phyloP scores from a whole-genome alignment of 2,113 vertebrate genomes.

The Protomyctophum bolini region DNA sequence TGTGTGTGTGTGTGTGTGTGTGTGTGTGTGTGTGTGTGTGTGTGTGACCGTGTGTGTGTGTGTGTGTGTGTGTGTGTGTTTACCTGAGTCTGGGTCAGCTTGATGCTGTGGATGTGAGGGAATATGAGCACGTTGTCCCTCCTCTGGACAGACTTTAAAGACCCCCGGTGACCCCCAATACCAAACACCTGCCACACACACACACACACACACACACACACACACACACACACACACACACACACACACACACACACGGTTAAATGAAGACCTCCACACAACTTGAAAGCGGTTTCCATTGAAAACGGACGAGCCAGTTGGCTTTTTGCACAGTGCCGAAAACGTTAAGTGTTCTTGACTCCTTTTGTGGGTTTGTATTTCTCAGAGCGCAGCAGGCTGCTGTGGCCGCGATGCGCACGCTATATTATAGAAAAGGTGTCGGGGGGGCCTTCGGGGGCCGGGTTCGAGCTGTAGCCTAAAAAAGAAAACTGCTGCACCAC shows the following conservation, averaged over 20 bases:
- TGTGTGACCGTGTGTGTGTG: neutral
- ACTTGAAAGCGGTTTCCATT: neutral
- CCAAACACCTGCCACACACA: slow-evolving; percentile 80
- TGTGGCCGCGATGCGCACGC: too few species aligned
- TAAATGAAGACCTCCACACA: too few species aligned
- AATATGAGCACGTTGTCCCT: slow-evolving; percentile 86
- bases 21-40: slow-evolving; percentile 24
- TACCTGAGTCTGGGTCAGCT: slow-evolving; percentile 92
- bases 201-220: too few species aligned
- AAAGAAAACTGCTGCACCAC: neutral
- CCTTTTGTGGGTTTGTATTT: neutral
- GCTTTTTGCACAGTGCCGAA: too few species aligned
- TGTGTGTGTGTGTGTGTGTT: neutral
- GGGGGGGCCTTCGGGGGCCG: neutral
- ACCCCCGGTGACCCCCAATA: slow-evolving; percentile 78
- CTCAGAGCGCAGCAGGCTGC: neutral
- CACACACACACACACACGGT: too few species aligned
- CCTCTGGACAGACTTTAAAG: slow-evolving; percentile 78
- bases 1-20: slow-evolving; percentile 13
- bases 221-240: too few species aligned
- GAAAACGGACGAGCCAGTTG: neutral
- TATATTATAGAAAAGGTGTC: neutral
- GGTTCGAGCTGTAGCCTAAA: neutral
- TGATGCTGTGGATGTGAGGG: slow-evolving; percentile 91
- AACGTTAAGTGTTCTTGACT: slow-evolving; percentile 1